Conservation (phyloP, 2,888 invertebrate species). For the Drosophila lacicola region DNA sequence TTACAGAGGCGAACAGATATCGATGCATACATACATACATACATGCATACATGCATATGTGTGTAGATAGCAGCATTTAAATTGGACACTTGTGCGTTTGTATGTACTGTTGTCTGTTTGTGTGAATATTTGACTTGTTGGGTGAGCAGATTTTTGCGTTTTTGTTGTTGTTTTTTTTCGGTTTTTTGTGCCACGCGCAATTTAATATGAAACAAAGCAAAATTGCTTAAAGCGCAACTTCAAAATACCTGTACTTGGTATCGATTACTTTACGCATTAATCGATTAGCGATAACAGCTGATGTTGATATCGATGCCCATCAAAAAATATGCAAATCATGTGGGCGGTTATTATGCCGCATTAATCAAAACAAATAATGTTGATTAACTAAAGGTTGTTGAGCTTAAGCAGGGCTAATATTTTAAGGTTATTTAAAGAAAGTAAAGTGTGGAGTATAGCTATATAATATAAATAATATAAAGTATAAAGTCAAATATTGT, state of each 20-base stretch:
- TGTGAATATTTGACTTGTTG: slow-evolving; percentile 52
- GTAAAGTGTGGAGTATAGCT: too few species aligned
- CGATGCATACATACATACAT: slow-evolving; percentile 8
- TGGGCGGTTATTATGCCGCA: too few species aligned
- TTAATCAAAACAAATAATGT: too few species aligned
- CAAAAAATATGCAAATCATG: background rate
- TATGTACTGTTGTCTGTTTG: slow-evolving; percentile 15
- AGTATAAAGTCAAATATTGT: background rate
- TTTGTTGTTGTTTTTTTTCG: slow-evolving; percentile 41
- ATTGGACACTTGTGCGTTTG: slow-evolving; percentile 47
- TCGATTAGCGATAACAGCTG: background rate
- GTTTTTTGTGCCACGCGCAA: slow-evolving; percentile 53
- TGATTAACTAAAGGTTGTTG: too few species aligned
- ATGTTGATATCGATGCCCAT: background rate
- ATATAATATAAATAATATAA: too few species aligned
- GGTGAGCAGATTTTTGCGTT: slow-evolving; percentile 58
- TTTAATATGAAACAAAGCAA: slow-evolving; percentile 29
- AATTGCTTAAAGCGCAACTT: slow-evolving; percentile 25
- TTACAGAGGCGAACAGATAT: slow-evolving; percentile 63
- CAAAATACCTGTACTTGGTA: slow-evolving; percentile 27
- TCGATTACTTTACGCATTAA: background rate
- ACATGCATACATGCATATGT: background rate
- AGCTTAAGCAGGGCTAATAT: too few species aligned
- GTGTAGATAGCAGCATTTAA: slow-evolving; percentile 30
- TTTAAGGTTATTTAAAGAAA: too few species aligned